Evolutionary conservation across 2,888 invertebrate species (phyloP).

Genomic region (Brachylomia viminalis): DNA sequence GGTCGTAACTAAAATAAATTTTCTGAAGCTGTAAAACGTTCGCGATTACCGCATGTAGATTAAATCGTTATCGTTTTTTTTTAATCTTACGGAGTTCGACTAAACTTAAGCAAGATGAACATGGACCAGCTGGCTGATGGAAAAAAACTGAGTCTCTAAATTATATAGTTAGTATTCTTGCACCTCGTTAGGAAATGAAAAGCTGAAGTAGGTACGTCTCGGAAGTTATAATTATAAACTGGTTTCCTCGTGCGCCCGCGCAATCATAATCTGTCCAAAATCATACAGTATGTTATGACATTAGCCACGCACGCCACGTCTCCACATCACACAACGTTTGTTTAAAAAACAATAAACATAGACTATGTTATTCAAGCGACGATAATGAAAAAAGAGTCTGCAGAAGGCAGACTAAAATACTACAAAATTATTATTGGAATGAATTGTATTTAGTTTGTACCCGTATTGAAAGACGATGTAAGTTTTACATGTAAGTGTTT

Average conservation of each 20-base stretch:
- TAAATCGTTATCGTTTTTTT: not conserved
- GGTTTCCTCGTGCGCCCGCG: slow-evolving; percentile 9
- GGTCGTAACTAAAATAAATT: not conserved
- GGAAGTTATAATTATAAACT: slow-evolving; percentile 16
- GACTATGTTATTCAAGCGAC: slow-evolving; percentile 15
- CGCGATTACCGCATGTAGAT: not conserved
- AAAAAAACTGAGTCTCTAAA: not conserved
- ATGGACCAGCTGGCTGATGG: not conserved
- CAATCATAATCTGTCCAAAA: slow-evolving; percentile 22
- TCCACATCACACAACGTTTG: slow-evolving; percentile 34
- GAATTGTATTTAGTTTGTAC: not conserved
- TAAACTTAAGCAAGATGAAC: not conserved
- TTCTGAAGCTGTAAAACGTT: not conserved
- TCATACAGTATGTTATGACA: slow-evolving; percentile 51
- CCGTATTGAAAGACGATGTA: not conserved
- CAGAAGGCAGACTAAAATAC: slow-evolving; percentile 26
- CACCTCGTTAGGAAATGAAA: not conserved
- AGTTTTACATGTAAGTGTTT: not conserved
- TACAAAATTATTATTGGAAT: not conserved
- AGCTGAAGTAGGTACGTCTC: not conserved
- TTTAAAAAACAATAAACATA: slow-evolving; percentile 48
- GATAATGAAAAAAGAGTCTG: not conserved
- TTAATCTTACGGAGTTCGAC: no score
- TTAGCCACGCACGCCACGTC: slow-evolving; percentile 27
- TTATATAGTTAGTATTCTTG: not conserved